Evolutionary conservation across 2,888 invertebrate genomes (phyloP), one percentile per base, ranked within the genome.

Genomic region (Cephus rjabovi): DNA sequence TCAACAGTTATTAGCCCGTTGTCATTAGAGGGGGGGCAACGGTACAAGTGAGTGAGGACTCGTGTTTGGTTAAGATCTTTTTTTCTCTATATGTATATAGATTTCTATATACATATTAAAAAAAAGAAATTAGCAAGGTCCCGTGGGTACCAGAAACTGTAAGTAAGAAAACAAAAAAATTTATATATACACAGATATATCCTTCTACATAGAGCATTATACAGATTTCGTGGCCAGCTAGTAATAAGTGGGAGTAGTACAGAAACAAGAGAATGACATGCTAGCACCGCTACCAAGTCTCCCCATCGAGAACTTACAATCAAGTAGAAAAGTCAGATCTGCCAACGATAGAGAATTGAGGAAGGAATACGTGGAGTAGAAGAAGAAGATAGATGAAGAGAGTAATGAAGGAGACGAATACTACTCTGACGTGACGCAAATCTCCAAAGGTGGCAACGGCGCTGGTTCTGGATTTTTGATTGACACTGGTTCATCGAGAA

Each of bases 201-300:
- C 6, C 56, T 23, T 56, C 23, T 56, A 56, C 56, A 56, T 56
- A 56, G 56, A 56, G 23, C 56, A 56, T 56, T 56, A 56, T 56
- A 56, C 23, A 56, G 56, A 56, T 56, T 56, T 56, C 56, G 56
- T 56, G 9, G 56, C 56, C 56, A 56, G 56, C 56, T 56, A 56
- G 34, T 34, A 37, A 78, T 11, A 70, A 77, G 82, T 83, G 71
- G 83, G 79, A 81, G 56, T 56, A 56, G 83, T 82, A 83, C 85
- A 86, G 79, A 84, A 79, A 86, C 82, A 81, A 83, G 75, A 81
- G 77, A 85, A 80, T 81, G 82, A 83, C 86, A 86, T 86, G 86
- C 86, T 83, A 85, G 82, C 83, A 81, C 80, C 81, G 82, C 83
- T 84, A 83, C 81, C 79, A 83, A 80, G 81, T 81, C 81, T 69